Conservation (phyloP, 2,888 invertebrate species). For the Drosophila multiciliata region DNA sequence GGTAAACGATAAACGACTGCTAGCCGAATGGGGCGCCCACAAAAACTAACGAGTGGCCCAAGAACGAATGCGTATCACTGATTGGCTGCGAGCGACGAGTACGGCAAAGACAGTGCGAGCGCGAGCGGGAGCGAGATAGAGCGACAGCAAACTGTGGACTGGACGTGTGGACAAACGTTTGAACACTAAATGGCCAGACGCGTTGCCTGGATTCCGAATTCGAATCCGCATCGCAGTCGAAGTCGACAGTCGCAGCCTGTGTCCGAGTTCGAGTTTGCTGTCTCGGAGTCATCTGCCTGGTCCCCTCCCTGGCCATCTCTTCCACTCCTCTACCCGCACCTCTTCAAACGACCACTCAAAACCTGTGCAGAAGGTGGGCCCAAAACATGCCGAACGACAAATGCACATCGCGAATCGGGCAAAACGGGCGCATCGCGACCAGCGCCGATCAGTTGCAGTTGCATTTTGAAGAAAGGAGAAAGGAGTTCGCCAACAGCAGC, state of each 20-base stretch:
- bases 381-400: constrained; percentile 29
- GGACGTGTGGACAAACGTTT: constrained; percentile 85
- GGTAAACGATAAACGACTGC: constrained; percentile 40
- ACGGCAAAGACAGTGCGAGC: not conserved
- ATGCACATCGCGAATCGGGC: constrained; percentile 10
- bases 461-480: constrained; percentile 58
- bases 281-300: constrained; percentile 40
- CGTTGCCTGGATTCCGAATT: constrained; percentile 30
- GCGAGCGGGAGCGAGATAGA: not conserved
- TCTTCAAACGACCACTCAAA: constrained; percentile 17
- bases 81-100: constrained; percentile 20
- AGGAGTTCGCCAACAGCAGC: constrained; percentile 39
- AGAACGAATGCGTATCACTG: constrained; percentile 35
- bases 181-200: constrained; percentile 83
- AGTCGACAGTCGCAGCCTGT: not conserved
- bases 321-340: not conserved
- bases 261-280: constrained; percentile 3
- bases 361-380: constrained; percentile 53
- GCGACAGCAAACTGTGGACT: constrained; percentile 64
- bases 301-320: not conserved
- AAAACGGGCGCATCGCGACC: constrained; percentile 17
- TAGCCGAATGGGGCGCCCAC: constrained; percentile 31
- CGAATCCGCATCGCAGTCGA: constrained; percentile 48
- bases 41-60: constrained; percentile 23
- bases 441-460: constrained; percentile 39